Base-by-base conservation (phyloP, 2,797 vertebrate genomes). In the Pampus argenteus region DNA sequence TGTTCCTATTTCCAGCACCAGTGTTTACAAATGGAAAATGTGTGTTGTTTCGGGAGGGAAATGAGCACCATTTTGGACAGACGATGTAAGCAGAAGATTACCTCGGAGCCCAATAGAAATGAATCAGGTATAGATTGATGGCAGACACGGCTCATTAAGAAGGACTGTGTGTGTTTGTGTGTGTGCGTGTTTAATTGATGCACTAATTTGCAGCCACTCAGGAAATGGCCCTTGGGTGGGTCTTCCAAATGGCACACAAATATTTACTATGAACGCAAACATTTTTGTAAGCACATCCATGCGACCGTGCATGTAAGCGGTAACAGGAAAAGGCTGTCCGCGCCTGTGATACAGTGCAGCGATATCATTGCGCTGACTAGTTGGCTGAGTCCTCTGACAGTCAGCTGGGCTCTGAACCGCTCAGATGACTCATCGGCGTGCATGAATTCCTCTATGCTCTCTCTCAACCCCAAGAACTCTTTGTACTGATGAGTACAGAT, bases 151-250 rank as follows among this genome's bases (percentile, higher is more conserved):
- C 88, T 91, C 89, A 92, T 92, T 92, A 93, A 83, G 79, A 85
- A 85, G 71, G 85, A 78, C 66, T 88, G 81, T 84, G 79, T 86
- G 72, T 81, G 62, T 66, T 22, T 60, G 63, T 67, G 65, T 69
- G 65, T 80, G 80, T 88, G 75, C 82, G 77, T 85, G 74, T 86
- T 88, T 89, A 90, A 91, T 91, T 88, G 81, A 83, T 86, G 87
- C 87, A 65, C 88, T 90, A 88, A 89, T 92, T 89, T 67, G 78
- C 74, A 83, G 78, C 82, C 83, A 76, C 86, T 91, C 90, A 91
- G 92, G 93, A 93, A 94, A 93, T 88, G 84, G 87, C 88, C 89
- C 82, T 82, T 91, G 93, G 93, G 91, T 89, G 91, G 90, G 91
- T 92, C 90, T 85, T 89, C 77, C 71, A 86, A 88, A 86, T 86